phyloP scores from a whole-genome alignment of 2,888 invertebrate species.

The Peribatodes rhomboidaria region DNA sequence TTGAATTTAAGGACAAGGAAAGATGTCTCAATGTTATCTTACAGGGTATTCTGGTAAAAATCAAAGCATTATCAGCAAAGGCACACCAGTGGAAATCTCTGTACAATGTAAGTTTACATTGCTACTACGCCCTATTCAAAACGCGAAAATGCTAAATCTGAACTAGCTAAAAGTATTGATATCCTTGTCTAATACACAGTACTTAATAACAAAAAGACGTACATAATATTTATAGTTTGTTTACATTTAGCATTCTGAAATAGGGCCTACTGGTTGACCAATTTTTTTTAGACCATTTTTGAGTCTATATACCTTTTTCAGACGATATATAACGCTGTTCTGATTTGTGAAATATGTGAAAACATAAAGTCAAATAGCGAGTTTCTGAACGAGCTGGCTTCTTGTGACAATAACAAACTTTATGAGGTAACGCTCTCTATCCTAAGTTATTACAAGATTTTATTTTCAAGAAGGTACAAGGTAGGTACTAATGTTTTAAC shows the following conservation, averaged over 20 bases:
- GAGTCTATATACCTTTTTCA: conserved; percentile 61
- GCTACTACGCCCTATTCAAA: too few species aligned
- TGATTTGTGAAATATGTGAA: conserved; percentile 89
- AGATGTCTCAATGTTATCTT: conserved; percentile 40
- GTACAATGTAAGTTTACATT: conserved; percentile 85
- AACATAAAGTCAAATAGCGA: conserved; percentile 74
- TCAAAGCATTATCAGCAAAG: conserved; percentile 88
- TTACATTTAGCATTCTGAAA: not conserved
- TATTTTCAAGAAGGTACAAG: too few species aligned
- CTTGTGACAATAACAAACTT: conserved; percentile 82
- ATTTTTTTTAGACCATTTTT: not conserved
- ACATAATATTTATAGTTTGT: too few species aligned
- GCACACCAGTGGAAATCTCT: conserved; percentile 90
- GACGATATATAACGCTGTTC: conserved; percentile 90
- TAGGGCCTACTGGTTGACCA: not conserved
- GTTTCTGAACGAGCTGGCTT: conserved; percentile 82
- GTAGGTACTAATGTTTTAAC: not conserved
- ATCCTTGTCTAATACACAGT: too few species aligned
- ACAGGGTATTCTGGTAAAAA: conserved; percentile 88
- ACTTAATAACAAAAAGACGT: too few species aligned
- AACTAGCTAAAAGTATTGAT: too few species aligned
- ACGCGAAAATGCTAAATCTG: too few species aligned
- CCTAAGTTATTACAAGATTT: too few species aligned
- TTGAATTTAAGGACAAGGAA: not conserved
- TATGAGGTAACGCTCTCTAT: conserved; percentile 67